Base-by-base conservation (phyloP, 2,797 vertebrate genomes). In the Sebastes taczanowskii region DNA sequence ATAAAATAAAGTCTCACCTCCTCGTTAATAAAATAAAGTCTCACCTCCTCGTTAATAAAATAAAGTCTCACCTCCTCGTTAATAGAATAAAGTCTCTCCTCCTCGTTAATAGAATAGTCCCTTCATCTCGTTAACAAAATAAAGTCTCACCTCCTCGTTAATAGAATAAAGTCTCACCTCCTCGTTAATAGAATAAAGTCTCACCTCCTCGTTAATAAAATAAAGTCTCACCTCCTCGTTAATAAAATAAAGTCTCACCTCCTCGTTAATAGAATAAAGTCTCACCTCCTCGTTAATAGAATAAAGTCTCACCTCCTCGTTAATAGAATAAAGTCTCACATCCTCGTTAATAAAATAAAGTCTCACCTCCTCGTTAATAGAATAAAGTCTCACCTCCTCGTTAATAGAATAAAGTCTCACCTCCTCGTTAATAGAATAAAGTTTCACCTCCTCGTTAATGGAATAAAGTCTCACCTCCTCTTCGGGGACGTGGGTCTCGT, bases 401-500 rank as follows among this genome's bases (percentile, higher is more conserved):
- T 55, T 55, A 55, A 11, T 0, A 11, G 0, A 55, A 16, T 58
- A 58, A 16, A 14, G n/a, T 11, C 52, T 55, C 52, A 23, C 52
- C n/a, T 23, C 52, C 52, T 22, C 9, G n/a, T 55, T 55, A 23
- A 7, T 14, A 11, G 0, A 23, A 55, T 16, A 59, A 56, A 56
- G 4, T 27, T 14, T 58, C 56, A 29, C 56, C 14, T 59, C 56
- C 56, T 59, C 3, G 5, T 58, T 29, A 18, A 23, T 0, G 1
- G n/a, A 53, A 4, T 16, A 29, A 25, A 56, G 35, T 35, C 80
- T 86, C 72, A 93, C 92, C 68, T 97, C 96, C 77, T 96, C 96
- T 0, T 95, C 92, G 0, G 96, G 96, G 60, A 97, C 85, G 0
- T 89, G 84, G 0, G 96, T 97, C 91, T 96, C 96, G 27, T 95